Evolutionary conservation across 2,113 vertebrate species (phyloP).

Genomic region (Anguilla rostrata): DNA sequence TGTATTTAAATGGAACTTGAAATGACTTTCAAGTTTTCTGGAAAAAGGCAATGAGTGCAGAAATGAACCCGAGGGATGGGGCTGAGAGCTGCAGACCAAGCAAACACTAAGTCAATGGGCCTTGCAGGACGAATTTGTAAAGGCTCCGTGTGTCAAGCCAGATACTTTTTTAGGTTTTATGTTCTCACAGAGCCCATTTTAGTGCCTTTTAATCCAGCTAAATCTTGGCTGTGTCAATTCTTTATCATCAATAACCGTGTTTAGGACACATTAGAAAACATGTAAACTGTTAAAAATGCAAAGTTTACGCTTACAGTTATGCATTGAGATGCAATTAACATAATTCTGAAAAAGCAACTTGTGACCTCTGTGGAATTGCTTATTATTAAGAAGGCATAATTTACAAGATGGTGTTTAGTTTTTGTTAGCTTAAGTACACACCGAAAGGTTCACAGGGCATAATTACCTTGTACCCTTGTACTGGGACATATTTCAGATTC

Average conservation of each 20-base stretch:
- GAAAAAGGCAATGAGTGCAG: not conserved
- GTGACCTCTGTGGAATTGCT: not conserved
- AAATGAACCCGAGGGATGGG: not conserved
- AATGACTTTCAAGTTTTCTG: constrained; percentile 2
- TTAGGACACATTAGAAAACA: not conserved
- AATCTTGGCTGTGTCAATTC: not conserved
- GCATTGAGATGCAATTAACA: not conserved
- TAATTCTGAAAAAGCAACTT: not conserved
- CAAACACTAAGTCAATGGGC: not conserved
- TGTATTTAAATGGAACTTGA: constrained; percentile 4
- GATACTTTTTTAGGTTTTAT: not conserved
- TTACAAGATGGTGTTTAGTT: not conserved
- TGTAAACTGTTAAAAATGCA: not conserved
- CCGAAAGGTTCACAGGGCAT: not conserved
- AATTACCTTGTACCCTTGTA: not conserved
- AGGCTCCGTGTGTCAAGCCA: not conserved
- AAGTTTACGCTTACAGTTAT: not conserved
- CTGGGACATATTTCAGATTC: not conserved
- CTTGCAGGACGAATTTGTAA: not conserved
- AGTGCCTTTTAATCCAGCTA: not conserved
- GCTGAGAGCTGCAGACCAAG: not conserved
- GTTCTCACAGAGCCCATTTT: not conserved
- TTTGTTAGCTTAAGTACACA: not conserved
- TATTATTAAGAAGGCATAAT: not conserved
- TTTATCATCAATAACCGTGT: not conserved